phyloP scores from a whole-genome alignment of 2,113 vertebrate species.

The Bufo gargarizans region DNA sequence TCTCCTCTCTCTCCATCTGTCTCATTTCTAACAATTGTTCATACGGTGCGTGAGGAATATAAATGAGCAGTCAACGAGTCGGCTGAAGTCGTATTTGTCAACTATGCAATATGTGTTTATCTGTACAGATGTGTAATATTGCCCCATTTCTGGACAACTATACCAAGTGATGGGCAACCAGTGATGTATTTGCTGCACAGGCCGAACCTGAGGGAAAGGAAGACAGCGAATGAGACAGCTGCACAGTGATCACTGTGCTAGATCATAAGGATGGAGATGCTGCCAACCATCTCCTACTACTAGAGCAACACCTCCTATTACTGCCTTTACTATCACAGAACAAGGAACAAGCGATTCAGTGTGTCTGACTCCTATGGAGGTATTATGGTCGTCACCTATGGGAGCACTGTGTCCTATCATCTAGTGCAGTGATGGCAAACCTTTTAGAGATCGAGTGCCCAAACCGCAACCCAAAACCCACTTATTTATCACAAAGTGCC shows the following conservation, averaged over 20 bases:
- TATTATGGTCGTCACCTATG: background rate
- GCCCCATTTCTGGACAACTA: background rate
- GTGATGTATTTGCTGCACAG: background rate
- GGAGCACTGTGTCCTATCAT: background rate
- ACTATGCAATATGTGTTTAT: background rate
- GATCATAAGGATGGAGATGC: background rate
- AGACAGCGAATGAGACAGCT: background rate
- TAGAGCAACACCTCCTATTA: background rate
- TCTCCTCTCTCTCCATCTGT: constrained; percentile 37
- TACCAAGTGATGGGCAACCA: background rate
- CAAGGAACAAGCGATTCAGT: background rate
- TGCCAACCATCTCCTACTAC: background rate
- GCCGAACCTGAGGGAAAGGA: background rate
- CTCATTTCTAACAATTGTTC: constrained; percentile 43
- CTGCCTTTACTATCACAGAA: background rate
- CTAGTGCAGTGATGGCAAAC: too few species aligned
- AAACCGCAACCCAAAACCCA: too few species aligned
- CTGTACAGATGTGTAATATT: background rate
- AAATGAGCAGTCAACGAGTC: constrained; percentile 26
- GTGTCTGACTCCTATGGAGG: background rate
- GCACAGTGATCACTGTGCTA: background rate
- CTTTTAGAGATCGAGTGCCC: too few species aligned
- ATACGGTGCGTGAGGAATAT: constrained; percentile 36
- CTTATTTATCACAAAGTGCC: too few species aligned
- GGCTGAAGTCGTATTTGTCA: background rate